Conservation (phyloP, 2,888 invertebrate genomes). For the Congeria kusceri region DNA sequence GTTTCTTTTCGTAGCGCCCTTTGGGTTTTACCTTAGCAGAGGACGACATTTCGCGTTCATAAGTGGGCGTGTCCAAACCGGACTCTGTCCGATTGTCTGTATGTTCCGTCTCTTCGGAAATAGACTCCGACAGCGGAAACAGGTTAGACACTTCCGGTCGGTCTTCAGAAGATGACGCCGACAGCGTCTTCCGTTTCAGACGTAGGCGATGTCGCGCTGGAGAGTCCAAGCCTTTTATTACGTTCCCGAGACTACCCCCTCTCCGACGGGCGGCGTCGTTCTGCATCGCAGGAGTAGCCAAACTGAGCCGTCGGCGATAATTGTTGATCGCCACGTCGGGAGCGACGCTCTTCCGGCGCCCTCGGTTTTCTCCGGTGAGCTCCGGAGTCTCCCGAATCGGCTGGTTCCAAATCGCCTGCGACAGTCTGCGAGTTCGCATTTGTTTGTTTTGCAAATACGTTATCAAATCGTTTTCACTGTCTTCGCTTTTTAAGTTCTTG, state of each 20-base stretch:
- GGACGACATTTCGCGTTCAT: not conserved
- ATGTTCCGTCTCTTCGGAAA: conserved; percentile 3
- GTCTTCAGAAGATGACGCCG: conserved; percentile 29
- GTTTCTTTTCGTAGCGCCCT: conserved; percentile 12
- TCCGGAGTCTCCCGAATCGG: conserved; percentile 20
- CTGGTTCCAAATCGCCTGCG: conserved; percentile 54
- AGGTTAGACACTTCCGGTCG: conserved; percentile 14
- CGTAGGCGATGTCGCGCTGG: conserved; percentile 49
- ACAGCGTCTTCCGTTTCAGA: conserved; percentile 29
- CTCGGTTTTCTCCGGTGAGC: not conserved
- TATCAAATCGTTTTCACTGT: conserved; percentile 67
- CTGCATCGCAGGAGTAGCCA: conserved; percentile 57
- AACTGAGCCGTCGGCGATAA: conserved; percentile 67
- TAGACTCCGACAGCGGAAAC: conserved; percentile 22
- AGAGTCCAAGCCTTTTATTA: conserved; percentile 47
- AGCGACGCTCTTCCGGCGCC: conserved; percentile 45
- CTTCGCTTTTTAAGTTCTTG: conserved; percentile 65
- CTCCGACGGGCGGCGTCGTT: conserved; percentile 42
- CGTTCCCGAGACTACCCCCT: conserved; percentile 50
- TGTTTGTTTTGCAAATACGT: conserved; percentile 71
- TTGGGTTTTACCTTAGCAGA: not conserved
- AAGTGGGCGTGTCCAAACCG: not conserved
- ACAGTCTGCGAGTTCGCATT: conserved; percentile 64
- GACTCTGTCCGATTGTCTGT: not conserved
- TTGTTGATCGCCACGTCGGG: conserved; percentile 57